A percentile compares a stretch with the other conserved stretches of the same genome.
Conservation (phyloP, 2,797 vertebrate species). For the Leuciscus waleckii region DNA sequence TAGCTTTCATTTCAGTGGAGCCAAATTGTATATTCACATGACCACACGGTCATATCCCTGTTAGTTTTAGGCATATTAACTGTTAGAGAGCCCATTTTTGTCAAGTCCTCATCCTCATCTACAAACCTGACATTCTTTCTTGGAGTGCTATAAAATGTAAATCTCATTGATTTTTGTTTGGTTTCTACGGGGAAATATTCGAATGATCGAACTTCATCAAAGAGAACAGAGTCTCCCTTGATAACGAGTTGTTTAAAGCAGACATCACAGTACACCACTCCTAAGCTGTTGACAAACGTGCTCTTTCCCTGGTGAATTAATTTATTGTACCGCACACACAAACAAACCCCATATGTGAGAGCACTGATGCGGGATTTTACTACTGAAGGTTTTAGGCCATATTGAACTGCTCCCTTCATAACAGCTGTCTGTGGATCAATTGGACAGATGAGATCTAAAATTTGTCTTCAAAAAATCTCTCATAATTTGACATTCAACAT, state of each 20-base stretch:
- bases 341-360: too few relatives aligned
- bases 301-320: slow-evolving; percentile 13
- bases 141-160: slow-evolving; percentile 38
- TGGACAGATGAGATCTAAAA: background rate
- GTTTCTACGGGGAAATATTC: background rate
- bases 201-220: slow-evolving; percentile 2
- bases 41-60: too few relatives aligned
- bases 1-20: background rate
- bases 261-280: background rate
- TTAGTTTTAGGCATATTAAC: too few relatives aligned
- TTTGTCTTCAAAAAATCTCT: too few relatives aligned
- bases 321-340: background rate
- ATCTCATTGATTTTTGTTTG: background rate
- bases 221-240: slow-evolving; percentile 20
- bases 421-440: slow-evolving; percentile 26
- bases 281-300: background rate
- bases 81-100: too few relatives aligned
- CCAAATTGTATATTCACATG: too few relatives aligned
- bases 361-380: slow-evolving; percentile 26
- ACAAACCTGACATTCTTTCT: slow-evolving; percentile 21
- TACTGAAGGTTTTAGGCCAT: slow-evolving; percentile 30
- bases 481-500: too few relatives aligned
- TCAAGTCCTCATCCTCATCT: slow-evolving; percentile 15
- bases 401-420: slow-evolving; percentile 28
- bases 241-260: slow-evolving; percentile 29